Evolutionary conservation across 2,888 invertebrate species (phyloP).

Genomic region (Limnephilus lunatus): DNA sequence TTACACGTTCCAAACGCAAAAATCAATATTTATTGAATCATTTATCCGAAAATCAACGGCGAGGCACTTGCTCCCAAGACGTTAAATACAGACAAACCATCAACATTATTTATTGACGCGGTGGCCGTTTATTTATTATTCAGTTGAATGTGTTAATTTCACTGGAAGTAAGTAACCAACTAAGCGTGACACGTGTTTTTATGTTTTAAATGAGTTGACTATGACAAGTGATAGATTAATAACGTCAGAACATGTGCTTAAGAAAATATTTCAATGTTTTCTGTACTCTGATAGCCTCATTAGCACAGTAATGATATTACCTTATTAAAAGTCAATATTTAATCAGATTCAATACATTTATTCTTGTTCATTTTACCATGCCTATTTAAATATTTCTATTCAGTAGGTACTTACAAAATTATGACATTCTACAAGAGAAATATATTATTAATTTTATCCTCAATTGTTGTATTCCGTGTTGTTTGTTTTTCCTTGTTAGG

Average conservation of each 20-base stretch:
- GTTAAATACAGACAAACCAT: not conserved
- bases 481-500: too few species aligned
- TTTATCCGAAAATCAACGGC: conserved; percentile 28
- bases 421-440: too few species aligned
- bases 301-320: not conserved
- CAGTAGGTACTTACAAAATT: too few species aligned
- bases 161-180: not conserved
- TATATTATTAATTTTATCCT: too few species aligned
- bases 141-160: not conserved
- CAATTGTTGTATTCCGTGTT: not conserved
- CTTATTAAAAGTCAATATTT: not conserved
- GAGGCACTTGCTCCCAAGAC: not conserved
- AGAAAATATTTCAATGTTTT: not conserved
- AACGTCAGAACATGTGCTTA: not conserved
- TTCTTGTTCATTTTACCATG: not conserved
- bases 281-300: not conserved
- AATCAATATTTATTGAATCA: conserved; percentile 38
- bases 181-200: not conserved
- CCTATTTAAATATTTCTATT: too few species aligned
- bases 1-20: conserved; percentile 28
- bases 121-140: not conserved
- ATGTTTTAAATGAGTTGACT: not conserved
- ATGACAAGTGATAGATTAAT: not conserved
- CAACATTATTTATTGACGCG: not conserved
- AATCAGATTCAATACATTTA: not conserved